Evolutionary conservation across 53 echinoderm and acorn worm species (phyloP), one percentile per base, ranked within the genome.

Genomic region (Patiria pectinifera): DNA sequence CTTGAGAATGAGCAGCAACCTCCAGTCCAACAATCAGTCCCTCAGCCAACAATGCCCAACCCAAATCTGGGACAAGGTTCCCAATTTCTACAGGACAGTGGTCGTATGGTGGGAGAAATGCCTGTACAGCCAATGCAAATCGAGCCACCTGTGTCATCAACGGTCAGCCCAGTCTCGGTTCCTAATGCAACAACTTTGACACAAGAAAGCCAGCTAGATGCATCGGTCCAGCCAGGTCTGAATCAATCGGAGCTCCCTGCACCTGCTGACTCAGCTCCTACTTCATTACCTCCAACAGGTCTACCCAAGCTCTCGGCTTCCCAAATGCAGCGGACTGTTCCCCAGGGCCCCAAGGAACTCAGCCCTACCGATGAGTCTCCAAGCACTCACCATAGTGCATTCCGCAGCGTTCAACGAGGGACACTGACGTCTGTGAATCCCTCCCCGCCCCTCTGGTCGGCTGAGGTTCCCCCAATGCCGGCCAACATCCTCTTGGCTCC

Each of bases 361-460:
- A 90, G 90, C 80, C 90, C 90, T 45, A 90, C 90, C 1, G 90
- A 90, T 1, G 90, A 90, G 90, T 63, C 70, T 23, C 69, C 18
- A 44, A 46, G 46, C 70, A 81, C 91, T 62, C 96, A 96, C 69
- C 84, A 93, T 22, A 96, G 96, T 94, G 96, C 96, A 75, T 96
- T 96, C 53, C 94, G 93, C 70, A 95, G 87, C 63, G 93, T 92
- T 69, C 93, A 95, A 26, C 94, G 95, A 35, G 84, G 86, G 59
- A 78, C 85, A 82, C n/a, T 93, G 9, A 82, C 93, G 3, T 91
- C 94, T 26, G 94, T 98, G 25, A 98, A 95, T 61, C 98, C 98
- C 12, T 98, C 98, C 2, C 96, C 96, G n/a, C 98, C 98, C n/a
- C 91, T 98, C 6, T 98, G 98, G 98, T 94, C 96, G 24, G 85